A percentile compares a stretch with the other conserved stretches of the same genome.
Conservation (phyloP, 2,113 vertebrate species). For the Engraulis encrasicolus region DNA sequence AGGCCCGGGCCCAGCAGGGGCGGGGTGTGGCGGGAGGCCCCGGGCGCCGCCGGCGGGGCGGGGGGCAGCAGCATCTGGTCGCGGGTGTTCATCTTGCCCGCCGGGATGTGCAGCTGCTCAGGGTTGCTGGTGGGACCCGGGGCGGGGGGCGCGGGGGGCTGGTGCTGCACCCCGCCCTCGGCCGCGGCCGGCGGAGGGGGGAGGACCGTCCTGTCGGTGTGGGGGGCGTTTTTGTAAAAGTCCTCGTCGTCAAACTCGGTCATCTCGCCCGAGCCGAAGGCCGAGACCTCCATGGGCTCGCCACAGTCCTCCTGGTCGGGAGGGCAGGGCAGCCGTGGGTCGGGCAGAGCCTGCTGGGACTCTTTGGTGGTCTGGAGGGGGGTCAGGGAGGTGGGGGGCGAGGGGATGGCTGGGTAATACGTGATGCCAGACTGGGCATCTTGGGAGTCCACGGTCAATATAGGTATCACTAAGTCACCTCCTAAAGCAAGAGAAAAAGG, state of each 20-base stretch:
- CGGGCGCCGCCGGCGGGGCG: conserved; percentile 82
- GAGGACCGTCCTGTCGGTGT: conserved; percentile 90
- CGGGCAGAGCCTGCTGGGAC: conserved; percentile 78
- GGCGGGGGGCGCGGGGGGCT: conserved; percentile 72
- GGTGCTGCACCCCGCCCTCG: conserved; percentile 74
- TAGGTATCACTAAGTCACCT: conserved; percentile 96
- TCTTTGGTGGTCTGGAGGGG: conserved; percentile 89
- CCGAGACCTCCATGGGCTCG: conserved; percentile 89
- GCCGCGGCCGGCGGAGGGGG: conserved; percentile 77
- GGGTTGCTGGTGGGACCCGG: conserved; percentile 80
- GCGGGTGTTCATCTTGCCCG: conserved; percentile 94
- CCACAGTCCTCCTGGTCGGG: conserved; percentile 92
- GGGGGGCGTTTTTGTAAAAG: conserved; percentile 89
- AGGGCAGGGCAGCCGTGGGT: conserved; percentile 81
- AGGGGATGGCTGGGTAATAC: conserved; percentile 87
- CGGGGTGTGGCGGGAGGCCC: no score
- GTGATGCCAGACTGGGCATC: conserved; percentile 92
- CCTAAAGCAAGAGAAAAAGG: conserved; percentile 80
- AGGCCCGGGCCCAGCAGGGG: conserved; percentile 83
- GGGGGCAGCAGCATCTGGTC: conserved; percentile 87
- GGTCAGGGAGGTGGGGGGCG: conserved; percentile 87
- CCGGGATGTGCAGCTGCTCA: conserved; percentile 83
- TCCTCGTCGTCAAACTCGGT: conserved; percentile 93
- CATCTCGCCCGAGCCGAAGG: conserved; percentile 92
- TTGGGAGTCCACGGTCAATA: conserved; percentile 95